Conservation (phyloP, 2,797 vertebrate genomes). For the Agapornis canus region DNA sequence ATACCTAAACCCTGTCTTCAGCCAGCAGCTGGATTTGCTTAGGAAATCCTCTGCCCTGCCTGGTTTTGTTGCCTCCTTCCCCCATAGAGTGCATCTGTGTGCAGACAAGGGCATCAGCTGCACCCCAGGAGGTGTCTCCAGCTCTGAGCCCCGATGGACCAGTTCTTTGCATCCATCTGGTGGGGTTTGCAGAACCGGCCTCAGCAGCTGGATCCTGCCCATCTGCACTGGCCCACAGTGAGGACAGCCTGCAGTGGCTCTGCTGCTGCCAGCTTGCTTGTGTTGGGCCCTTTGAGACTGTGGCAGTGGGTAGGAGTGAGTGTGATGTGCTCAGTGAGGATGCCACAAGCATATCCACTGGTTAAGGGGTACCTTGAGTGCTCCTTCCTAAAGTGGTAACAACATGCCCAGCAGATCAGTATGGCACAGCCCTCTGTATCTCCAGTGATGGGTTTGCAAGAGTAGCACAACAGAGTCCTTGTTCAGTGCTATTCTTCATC, state of each 20-base stretch:
- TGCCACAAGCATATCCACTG: fast-evolving
- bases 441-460: background rate
- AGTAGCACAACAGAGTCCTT: background rate
- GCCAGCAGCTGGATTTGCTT: background rate
- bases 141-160: background rate
- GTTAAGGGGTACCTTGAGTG: background rate
- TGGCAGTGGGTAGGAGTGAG: background rate
- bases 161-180: background rate
- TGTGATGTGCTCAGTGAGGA: background rate
- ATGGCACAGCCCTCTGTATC: background rate
- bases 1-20: background rate
- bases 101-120: background rate
- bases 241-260: background rate
- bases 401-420: background rate
- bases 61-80: background rate
- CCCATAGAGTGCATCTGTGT: fast-evolving
- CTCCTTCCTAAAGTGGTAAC: background rate
- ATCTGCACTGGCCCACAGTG: fast-evolving
- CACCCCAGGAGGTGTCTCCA: background rate
- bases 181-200: background rate
- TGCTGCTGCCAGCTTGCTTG: background rate
- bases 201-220: background rate
- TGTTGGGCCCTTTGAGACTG: background rate
- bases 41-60: background rate
- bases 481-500: background rate